Conservation (phyloP, 2,113 vertebrate species). For the Tetrao urogallus region DNA sequence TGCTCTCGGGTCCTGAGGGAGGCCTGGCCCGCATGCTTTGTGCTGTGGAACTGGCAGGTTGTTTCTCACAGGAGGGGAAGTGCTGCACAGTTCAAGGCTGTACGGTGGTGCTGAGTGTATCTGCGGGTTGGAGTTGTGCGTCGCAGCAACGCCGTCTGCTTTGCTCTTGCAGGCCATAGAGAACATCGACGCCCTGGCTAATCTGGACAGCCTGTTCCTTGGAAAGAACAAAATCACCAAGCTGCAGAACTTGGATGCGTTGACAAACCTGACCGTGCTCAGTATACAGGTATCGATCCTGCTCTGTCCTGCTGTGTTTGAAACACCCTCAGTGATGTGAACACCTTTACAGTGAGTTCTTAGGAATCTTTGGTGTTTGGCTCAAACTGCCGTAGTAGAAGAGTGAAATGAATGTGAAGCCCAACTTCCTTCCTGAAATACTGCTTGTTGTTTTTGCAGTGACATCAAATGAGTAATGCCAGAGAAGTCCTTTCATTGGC, state of each 20-base stretch:
- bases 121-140: background rate
- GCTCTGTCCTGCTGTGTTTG: background rate
- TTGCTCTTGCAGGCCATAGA: slow-evolving; percentile 86
- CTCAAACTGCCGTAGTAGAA: background rate
- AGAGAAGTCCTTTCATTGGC: background rate
- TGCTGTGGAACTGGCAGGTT: background rate
- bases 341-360: background rate
- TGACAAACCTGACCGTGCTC: slow-evolving; percentile 92
- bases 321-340: background rate
- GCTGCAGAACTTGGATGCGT: slow-evolving; percentile 92
- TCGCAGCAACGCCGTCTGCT: background rate
- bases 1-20: background rate
- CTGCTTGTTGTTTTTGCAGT: background rate
- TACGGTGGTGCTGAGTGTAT: background rate
- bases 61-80: background rate
- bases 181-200: slow-evolving; percentile 87
- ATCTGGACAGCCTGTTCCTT: slow-evolving; percentile 93
- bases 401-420: background rate
- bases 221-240: slow-evolving; percentile 99
- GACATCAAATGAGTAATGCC: background rate
- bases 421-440: background rate
- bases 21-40: rapidly evolving
- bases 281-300: slow-evolving; percentile 90
- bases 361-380: background rate
- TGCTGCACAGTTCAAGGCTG: background rate